Percentiles rank a stretch among this genome's conserved stretches.
phyloP scores from a whole-genome alignment of 2,797 vertebrate genomes.

The Ptychadena robeensis region DNA sequence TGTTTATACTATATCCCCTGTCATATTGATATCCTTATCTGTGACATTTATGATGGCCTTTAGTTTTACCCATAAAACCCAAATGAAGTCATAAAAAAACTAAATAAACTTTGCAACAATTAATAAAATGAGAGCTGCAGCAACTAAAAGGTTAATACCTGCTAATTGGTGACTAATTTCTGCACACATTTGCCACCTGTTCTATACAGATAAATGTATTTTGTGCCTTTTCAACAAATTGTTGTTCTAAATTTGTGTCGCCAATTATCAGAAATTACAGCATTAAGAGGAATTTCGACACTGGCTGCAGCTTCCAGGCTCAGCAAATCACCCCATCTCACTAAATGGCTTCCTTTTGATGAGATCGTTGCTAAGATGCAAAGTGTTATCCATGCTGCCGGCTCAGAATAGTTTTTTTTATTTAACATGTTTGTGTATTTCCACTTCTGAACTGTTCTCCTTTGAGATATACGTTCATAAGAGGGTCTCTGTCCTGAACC shows the following conservation, averaged over 20 bases:
- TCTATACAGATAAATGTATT: slow-evolving; percentile 55
- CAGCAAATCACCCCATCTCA: slow-evolving; percentile 51
- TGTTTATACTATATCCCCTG: background rate
- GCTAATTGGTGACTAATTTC: slow-evolving; percentile 56
- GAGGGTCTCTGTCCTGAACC: background rate
- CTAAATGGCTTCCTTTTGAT: slow-evolving; percentile 54
- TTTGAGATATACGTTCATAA: background rate
- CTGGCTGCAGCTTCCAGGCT: slow-evolving; percentile 47
- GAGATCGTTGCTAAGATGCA: slow-evolving; percentile 58
- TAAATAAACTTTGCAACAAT: background rate
- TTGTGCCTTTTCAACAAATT: slow-evolving; percentile 60
- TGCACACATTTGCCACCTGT: slow-evolving; percentile 60
- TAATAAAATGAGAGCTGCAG: slow-evolving; percentile 9
- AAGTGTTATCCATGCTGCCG: slow-evolving; percentile 39
- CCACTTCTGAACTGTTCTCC: slow-evolving; percentile 53
- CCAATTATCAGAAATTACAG: slow-evolving; percentile 62
- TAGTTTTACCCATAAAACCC: slow-evolving; percentile 9
- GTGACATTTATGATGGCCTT: background rate
- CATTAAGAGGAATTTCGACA: slow-evolving; percentile 60
- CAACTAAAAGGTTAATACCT: slow-evolving; percentile 54
- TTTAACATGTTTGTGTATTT: slow-evolving; percentile 42
- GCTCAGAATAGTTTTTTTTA: slow-evolving; percentile 30
- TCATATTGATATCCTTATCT: background rate
- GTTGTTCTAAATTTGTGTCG: slow-evolving; percentile 60
- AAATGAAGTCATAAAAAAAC: background rate